phyloP scores from a whole-genome alignment of 2,888 invertebrate species.

The Mythimna albipuncta region DNA sequence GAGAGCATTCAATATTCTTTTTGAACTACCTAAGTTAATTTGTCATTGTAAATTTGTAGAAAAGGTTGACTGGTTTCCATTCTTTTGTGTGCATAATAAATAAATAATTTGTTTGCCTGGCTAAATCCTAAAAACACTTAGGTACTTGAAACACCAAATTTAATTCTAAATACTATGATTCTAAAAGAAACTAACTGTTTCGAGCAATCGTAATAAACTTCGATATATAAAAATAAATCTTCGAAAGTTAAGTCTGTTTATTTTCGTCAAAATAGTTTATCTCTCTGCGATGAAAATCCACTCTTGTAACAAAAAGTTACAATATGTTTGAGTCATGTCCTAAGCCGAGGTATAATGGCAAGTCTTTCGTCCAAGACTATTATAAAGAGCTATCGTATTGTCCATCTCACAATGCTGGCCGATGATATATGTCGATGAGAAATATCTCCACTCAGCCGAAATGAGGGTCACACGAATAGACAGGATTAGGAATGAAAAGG shows the following conservation, averaged over 20 bases:
- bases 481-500: conserved; percentile 74
- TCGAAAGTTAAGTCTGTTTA: conserved; percentile 19
- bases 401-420: conserved; percentile 66
- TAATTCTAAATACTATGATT: no score
- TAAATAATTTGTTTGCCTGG: not conserved
- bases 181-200: not conserved
- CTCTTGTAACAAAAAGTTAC: conserved; percentile 53
- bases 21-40: not conserved
- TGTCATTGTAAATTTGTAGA: no score
- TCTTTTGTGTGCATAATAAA: no score
- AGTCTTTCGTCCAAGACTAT: conserved; percentile 58
- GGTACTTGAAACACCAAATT: no score
- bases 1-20: not conserved
- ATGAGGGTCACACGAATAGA: conserved; percentile 76
- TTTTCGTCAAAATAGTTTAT: conserved; percentile 34
- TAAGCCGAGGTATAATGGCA: conserved; percentile 55
- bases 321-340: conserved; percentile 57
- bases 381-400: conserved; percentile 66
- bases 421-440: conserved; percentile 73
- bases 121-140: not conserved
- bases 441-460: conserved; percentile 75
- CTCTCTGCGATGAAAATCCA: conserved; percentile 42
- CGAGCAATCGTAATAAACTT: not conserved
- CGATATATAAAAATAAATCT: conserved; percentile 2
- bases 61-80: no score